Base-by-base conservation (phyloP, 2,888 invertebrate genomes). In the Rhagophthalmus giganteus region DNA sequence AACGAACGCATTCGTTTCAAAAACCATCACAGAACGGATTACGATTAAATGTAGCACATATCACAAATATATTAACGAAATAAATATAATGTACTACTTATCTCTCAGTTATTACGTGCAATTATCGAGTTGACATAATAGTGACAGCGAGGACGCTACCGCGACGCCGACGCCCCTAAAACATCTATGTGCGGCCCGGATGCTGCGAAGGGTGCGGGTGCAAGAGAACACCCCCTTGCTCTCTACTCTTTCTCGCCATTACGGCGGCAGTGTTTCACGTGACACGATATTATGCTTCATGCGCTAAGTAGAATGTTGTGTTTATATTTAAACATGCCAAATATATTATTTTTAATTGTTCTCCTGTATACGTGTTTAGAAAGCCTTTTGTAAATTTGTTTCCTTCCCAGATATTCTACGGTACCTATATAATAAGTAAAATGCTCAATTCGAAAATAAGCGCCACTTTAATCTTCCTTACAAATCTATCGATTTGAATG, bases 131-230 rank as follows among this genome's bases (percentile, higher is more conserved):
- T 70, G 69, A 70, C 67, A 64, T 67, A 64, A 64, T 57, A 61
- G 64, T 70, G 69, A 69, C 69, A 70, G 64, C 57, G 65, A 62
- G 62, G 63, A 65, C 66, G 69, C 67, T 64, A 57, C 56, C 63
- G 54, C 67, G 69, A 70, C 73, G 73, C 66, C 73, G 72, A 73
- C 74, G 73, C 73, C 73, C 73, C 70, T 67, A 67, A 57, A 67
- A 66, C 71, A 66, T 70, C 72, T 62, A 65, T 67, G 67, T 64
- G 64, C 66, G 63, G 63, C 66, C 65, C 64, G 71, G 72, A 72
- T 71, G 66, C 72, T 70, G 71, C 60, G 65, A 66, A 63, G 67
- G 65, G 61, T 54, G 58, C 62, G 59, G 60, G 53, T 46, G 63
- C 65, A 64, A 67, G 68, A 63, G 60, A 42, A 46, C 51, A 45